phyloP scores from a whole-genome alignment of 2,797 vertebrate species.

The Tarsius wallacei region DNA sequence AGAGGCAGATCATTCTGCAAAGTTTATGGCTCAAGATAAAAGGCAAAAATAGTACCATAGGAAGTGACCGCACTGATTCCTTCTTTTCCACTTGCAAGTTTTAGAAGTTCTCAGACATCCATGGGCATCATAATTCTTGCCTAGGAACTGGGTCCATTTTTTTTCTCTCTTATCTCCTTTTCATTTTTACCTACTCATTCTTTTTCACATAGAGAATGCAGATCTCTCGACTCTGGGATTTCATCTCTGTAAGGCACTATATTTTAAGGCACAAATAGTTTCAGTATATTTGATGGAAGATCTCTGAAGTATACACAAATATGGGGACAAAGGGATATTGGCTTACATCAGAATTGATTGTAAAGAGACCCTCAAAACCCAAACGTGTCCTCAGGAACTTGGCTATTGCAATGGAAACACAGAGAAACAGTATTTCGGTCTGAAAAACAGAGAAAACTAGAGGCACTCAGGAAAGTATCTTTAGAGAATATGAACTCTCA shows the following conservation, averaged over 20 bases:
- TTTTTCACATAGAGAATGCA: neutral
- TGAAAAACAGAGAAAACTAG: conserved; percentile 41
- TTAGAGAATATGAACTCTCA: conserved; percentile 33
- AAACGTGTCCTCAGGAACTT: neutral
- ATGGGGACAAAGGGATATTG: conserved; percentile 36
- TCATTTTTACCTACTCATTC: neutral
- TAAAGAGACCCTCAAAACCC: conserved; percentile 17
- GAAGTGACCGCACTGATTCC: neutral
- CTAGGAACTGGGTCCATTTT: neutral
- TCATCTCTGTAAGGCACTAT: neutral
- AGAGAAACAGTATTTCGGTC: conserved; percentile 2
- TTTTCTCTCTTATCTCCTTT: neutral
- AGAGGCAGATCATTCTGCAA: neutral
- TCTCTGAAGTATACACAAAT: neutral
- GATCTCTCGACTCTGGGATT: neutral
- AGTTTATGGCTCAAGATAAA: neutral
- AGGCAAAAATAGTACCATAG: neutral
- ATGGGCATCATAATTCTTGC: neutral
- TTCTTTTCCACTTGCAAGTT: neutral
- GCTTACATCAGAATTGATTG: neutral
- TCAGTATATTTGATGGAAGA: neutral
- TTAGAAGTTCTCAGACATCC: neutral
- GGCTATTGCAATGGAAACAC: conserved; percentile 39
- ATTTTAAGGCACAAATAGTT: neutral
- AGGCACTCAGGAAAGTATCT: conserved; percentile 12